A percentile compares a stretch with the other conserved stretches of the same genome.
These are phyloP conservation scores for Poeciliopsis gracilis DNA, from an alignment of 2,797 vertebrate species.

Conservation along the genomic window DNA sequence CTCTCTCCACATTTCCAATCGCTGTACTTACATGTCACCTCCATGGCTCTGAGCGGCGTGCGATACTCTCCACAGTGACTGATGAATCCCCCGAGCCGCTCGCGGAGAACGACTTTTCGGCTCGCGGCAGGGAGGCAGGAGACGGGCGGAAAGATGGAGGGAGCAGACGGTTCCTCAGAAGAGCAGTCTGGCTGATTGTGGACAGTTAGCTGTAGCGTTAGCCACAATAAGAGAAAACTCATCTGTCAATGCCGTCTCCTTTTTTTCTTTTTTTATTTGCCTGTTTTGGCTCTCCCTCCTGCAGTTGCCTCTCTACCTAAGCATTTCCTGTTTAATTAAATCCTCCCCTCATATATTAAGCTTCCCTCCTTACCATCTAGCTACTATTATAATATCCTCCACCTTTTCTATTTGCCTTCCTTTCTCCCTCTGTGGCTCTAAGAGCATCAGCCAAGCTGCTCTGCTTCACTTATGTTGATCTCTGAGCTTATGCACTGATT, in stretches of 20 bases:
- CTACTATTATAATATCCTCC: constrained; percentile 41
- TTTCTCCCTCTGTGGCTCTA: constrained; percentile 72
- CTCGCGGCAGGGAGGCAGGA: constrained; percentile 25
- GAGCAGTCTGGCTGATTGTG: constrained; percentile 58
- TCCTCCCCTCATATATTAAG: constrained; percentile 21
- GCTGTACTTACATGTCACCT: constrained; percentile 85
- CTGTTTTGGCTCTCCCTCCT: constrained; percentile 32
- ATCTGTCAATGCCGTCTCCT: constrained; percentile 49
- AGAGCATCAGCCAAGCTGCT: constrained; percentile 83
- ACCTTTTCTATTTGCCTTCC: constrained; percentile 46
- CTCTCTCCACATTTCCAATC: background rate
- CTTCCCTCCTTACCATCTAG: constrained; percentile 16
- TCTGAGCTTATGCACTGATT: constrained; percentile 86
- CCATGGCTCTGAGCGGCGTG: constrained; percentile 75
- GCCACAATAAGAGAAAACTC: constrained; percentile 64
- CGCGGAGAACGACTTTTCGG: constrained; percentile 49
- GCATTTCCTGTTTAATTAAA: constrained; percentile 6
- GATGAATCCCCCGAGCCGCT: constrained; percentile 57
- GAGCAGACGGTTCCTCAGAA: constrained; percentile 70
- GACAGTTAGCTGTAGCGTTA: constrained; percentile 53
- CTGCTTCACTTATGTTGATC: constrained; percentile 93
- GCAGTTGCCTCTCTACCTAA: constrained; percentile 21
- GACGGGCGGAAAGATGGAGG: constrained; percentile 46
- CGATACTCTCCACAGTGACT: constrained; percentile 69
- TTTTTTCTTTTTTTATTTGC: constrained; percentile 3